phyloP scores from a whole-genome alignment of 2,888 invertebrate species.

The Bellardia bayeri region DNA sequence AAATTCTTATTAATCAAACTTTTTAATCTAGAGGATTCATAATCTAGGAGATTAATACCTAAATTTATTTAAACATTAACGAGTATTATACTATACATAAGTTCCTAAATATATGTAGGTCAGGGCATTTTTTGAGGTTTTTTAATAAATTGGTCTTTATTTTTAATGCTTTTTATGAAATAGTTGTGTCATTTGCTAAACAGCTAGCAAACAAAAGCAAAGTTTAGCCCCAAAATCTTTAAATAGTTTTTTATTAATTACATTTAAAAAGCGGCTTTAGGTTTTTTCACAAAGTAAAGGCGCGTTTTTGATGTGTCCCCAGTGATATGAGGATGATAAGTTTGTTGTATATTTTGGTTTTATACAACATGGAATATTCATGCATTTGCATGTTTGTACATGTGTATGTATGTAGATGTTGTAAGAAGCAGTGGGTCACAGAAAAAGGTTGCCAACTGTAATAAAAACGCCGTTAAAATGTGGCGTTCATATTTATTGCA shows the following conservation, averaged over 20 bases:
- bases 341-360: conserved; percentile 11
- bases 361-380: background rate
- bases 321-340: conserved; percentile 57
- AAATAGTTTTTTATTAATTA: conserved; percentile 66
- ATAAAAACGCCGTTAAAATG: background rate
- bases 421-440: background rate
- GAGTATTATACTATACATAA: too few species aligned
- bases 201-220: conserved; percentile 2
- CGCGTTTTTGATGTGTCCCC: conserved; percentile 64
- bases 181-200: conserved; percentile 58
- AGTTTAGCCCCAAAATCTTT: conserved; percentile 47
- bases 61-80: background rate
- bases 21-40: conserved; percentile 45
- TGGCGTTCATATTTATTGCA: too few species aligned
- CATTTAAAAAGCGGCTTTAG: conserved; percentile 52
- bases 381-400: background rate
- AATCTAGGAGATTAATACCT: too few species aligned
- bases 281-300: conserved; percentile 55
- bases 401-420: background rate
- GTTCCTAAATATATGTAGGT: conserved; percentile 6
- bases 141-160: conserved; percentile 42
- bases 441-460: background rate
- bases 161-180: conserved; percentile 48
- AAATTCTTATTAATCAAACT: conserved; percentile 36
- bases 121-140: conserved; percentile 48